Base-by-base conservation (phyloP, 2,888 invertebrate species). In the Agriopis leucophaearia region DNA sequence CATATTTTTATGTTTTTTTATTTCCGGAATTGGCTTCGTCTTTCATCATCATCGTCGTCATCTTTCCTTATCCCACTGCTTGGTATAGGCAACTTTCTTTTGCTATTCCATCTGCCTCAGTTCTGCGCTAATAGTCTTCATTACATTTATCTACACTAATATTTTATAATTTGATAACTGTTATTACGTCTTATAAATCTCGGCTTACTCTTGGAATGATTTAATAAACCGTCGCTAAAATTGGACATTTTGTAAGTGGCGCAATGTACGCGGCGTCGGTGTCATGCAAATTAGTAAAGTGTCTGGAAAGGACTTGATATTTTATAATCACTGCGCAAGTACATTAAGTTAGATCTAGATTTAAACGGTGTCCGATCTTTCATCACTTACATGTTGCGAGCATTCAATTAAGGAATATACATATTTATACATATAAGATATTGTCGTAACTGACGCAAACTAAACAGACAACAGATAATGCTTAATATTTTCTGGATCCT, bases 221-320 rank as follows among this genome's bases (percentile, higher is more conserved):
- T 67, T 54, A 67, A 48, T 54, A 36, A 62, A 35, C 52, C n/a
- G 42, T 54, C 62, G 51, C 47, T 48, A 55, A 59, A 50, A 63
- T 59, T 63, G 42, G 36, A 56, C 45, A 64, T 69, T 69, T 64
- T 60, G 64, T 52, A 56, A 68, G 38, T 60, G 35, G 55, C 44
- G 40, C 51, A 63, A 69, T 27, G n/a, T 27, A 47, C 40, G 40
- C n/a, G 44, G 62, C 57, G 79, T 80, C 70, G 75, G 77, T 74
- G 73, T 77, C 79, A 78, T 72, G 75, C 73, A 80, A 78, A 78
- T 79, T 69, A 77, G 77, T 77, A 60, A 65, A 60, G 70, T 76
- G 73, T 76, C 77, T 77, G 77, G 75, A 78, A 74, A 81, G 75
- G 77, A 74, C 70, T 59, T 64, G 66, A 68, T 76, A 70, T 73